Conservation (phyloP, 2,113 vertebrate genomes). For the Atherinomorus stipes region DNA sequence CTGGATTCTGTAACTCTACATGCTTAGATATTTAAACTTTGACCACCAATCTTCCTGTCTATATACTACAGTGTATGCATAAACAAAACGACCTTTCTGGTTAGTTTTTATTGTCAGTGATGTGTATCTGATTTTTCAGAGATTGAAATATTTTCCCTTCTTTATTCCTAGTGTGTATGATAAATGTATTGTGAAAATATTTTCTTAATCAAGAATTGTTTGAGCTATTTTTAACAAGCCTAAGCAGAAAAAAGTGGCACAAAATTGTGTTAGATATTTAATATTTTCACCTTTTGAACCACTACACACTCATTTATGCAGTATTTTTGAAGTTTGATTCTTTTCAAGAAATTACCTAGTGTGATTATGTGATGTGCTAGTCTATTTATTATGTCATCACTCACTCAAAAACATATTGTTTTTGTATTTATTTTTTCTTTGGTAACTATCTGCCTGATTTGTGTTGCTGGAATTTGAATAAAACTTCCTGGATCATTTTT, state of each 20-base stretch:
- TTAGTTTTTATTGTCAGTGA: conserved; percentile 31
- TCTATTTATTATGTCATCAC: conserved; percentile 18
- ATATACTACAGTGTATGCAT: conserved; percentile 4
- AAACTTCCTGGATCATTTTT: conserved; percentile 49
- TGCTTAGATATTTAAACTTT: conserved; percentile 18
- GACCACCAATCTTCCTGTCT: conserved; percentile 33
- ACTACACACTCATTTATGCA: conserved; percentile 6
- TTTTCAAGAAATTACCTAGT: not conserved
- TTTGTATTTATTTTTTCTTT: conserved; percentile 25
- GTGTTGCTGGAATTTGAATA: conserved; percentile 61
- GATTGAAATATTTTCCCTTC: conserved; percentile 2
- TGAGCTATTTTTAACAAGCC: conserved; percentile 15
- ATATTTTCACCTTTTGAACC: conserved; percentile 20
- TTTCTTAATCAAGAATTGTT: conserved; percentile 14
- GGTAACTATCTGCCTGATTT: conserved; percentile 50
- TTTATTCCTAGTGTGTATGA: conserved; percentile 29
- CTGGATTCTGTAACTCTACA: conserved; percentile 6
- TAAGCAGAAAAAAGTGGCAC: conserved; percentile 58
- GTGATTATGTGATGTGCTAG: conserved; percentile 18
- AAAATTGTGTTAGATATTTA: conserved; percentile 5
- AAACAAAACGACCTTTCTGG: not conserved
- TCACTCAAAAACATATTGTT: conserved; percentile 2
- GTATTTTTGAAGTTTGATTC: conserved; percentile 14
- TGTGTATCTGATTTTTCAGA: conserved; percentile 21
- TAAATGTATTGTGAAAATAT: conserved; percentile 66